Evolutionary conservation across 2,797 vertebrate genomes (phyloP), one percentile per base, ranked within the genome.

Genomic region (Phoebastria nigripes): DNA sequence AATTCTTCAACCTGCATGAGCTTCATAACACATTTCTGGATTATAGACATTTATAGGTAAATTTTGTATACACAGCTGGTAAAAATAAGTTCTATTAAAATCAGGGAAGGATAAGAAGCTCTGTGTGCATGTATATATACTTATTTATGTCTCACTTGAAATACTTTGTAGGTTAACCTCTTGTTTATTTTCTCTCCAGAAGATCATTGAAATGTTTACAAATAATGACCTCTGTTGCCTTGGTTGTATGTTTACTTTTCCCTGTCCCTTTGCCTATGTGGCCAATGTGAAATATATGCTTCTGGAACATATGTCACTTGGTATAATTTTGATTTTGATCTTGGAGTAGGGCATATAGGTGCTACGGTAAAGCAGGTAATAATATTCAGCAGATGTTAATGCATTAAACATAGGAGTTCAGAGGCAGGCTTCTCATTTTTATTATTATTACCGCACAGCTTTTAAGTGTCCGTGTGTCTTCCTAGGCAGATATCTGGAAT

Each of bases 371-470:
- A 88, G 62, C 72, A 81, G 56, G 74, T 93, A 79, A 72, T 82
- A 82, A 70, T 78, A 85, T 92, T 80, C 74, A 93, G 41, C 85
- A 89, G 69, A 47, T 95, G 82, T 62, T 92, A 78, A 92, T 89
- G 65, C 84, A 87, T 91, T 92, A 87, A 82, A 71, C 69, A 62
- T 80, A 77, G 61, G 42, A 85, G 37, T 96, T 95, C 70, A 94
- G 52, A 87, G 35, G n/a, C 74, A 94, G 37, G 63, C 51, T 73
- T 91, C 82, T 91, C 37, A 69, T 49, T 93, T 94, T 82, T 82
- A 67, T 82, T 93, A 35, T 80, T 94, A 73, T 82, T 92, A 54
- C 35, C 10, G 10, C 65, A 69, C 22, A 78, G 61, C 37, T 91
- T 95, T 87, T 92, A 89, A 89, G 82, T 81, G 41, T 70, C 61